Conservation (phyloP, 2,113 vertebrate genomes). For the Probosciger aterrimus region DNA sequence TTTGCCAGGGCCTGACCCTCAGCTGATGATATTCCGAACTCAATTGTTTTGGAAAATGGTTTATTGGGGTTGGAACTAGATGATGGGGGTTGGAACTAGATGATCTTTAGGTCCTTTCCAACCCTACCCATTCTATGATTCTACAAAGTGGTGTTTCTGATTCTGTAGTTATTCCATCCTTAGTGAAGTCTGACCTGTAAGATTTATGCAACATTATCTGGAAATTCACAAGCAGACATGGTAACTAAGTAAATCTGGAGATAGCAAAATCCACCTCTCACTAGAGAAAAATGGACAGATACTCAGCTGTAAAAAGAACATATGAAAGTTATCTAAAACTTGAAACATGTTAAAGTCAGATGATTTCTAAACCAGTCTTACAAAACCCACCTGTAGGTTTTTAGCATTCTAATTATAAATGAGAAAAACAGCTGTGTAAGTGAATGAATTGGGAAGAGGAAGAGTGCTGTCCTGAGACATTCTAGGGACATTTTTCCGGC, state of each 20-base stretch:
- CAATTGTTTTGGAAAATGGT: neutral
- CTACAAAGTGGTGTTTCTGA: neutral
- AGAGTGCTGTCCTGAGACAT: neutral
- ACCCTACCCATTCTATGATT: neutral
- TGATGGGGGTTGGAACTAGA: no score
- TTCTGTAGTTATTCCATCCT: neutral
- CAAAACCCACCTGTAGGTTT: fast-evolving
- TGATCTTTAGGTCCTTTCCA: neutral
- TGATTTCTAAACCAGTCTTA: neutral
- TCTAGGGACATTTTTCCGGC: neutral
- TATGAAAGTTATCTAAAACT: neutral
- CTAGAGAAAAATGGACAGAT: neutral
- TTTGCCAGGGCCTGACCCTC: neutral
- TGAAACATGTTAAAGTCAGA: neutral
- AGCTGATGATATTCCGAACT: neutral
- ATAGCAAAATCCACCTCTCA: neutral
- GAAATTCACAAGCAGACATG: neutral
- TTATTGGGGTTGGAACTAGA: neutral
- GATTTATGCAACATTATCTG: neutral
- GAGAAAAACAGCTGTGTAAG: neutral
- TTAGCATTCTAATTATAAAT: neutral
- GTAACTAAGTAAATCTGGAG: neutral
- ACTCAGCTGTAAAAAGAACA: neutral
- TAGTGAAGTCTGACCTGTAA: neutral
- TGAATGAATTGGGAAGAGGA: neutral